phyloP scores from a whole-genome alignment of 2,797 vertebrate genomes.

The Pseudochirops cupreus region DNA sequence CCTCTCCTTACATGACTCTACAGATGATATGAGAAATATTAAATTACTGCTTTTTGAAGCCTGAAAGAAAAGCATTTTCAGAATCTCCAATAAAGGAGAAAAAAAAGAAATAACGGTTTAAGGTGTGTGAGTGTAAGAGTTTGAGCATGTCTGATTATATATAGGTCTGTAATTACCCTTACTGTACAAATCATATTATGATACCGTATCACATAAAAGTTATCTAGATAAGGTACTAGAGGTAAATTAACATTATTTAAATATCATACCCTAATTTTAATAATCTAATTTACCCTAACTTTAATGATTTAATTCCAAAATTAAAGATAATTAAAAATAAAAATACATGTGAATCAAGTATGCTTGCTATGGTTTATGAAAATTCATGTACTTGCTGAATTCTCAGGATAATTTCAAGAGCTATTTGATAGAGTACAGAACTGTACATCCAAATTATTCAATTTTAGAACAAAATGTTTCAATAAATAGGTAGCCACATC shows the following conservation, averaged over 20 bases:
- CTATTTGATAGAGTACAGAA: not conserved
- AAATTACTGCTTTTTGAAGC: not conserved
- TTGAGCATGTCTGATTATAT: not conserved
- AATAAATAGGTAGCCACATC: not conserved
- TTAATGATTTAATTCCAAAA: conserved; percentile 3
- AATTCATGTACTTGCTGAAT: not conserved
- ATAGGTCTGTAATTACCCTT: not conserved
- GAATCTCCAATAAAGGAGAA: not conserved
- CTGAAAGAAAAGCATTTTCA: not conserved
- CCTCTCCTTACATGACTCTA: not conserved
- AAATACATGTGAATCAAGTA: not conserved
- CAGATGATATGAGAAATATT: not conserved
- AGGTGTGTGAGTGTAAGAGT: not conserved
- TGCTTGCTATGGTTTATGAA: conserved; percentile 29
- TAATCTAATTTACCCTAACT: not conserved
- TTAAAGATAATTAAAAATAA: not conserved
- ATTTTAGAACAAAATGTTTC: conserved; percentile 32
- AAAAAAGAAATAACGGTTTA: not conserved
- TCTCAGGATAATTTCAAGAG: conserved; percentile 5
- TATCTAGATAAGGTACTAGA: not conserved
- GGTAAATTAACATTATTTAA: not conserved
- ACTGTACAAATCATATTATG: conserved; percentile 2
- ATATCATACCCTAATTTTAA: not conserved
- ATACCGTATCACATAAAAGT: not conserved
- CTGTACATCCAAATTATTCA: conserved; percentile 12